Evolutionary conservation across 2,797 vertebrate genomes (phyloP).

Genomic region (Pachyuromys duprasi): DNA sequence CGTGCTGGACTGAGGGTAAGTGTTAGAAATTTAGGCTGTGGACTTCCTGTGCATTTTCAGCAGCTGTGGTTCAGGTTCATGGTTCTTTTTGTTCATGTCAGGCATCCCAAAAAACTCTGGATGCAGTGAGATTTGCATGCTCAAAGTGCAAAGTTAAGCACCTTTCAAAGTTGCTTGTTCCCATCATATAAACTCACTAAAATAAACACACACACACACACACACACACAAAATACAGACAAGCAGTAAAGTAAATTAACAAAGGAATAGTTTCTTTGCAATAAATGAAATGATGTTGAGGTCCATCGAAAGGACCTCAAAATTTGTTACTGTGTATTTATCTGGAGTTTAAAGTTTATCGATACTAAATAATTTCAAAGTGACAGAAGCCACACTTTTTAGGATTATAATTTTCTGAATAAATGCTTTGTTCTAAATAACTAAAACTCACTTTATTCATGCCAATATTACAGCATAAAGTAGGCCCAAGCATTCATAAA

Average conservation of each 20-base stretch:
- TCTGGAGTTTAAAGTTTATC: slow-evolving; percentile 65
- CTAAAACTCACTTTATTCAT: slow-evolving; percentile 45
- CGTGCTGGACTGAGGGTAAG: background rate
- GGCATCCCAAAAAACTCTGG: background rate
- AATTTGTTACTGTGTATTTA: slow-evolving; percentile 18
- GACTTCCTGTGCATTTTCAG: background rate
- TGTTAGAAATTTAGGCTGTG: background rate
- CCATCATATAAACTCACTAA: background rate
- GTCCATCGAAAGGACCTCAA: slow-evolving; percentile 19
- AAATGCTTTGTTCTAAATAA: slow-evolving; percentile 63
- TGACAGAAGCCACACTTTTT: slow-evolving; percentile 41
- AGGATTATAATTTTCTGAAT: slow-evolving; percentile 53
- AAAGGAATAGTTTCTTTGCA: background rate
- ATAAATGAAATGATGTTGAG: slow-evolving; percentile 33
- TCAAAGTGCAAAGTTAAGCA: background rate
- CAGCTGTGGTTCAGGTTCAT: background rate
- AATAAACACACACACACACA: background rate
- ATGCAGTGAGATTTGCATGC: background rate
- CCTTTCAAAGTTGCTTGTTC: slow-evolving; percentile 30
- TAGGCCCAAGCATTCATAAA: slow-evolving; percentile 38
- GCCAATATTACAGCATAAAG: slow-evolving; percentile 17
- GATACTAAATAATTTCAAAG: slow-evolving; percentile 44
- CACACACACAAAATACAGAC: background rate
- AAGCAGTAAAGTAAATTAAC: background rate
- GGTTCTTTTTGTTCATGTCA: background rate